Percentiles rank a stretch among this genome's conserved stretches.
Conservation (phyloP, 2,888 invertebrate species). For the Cynaeus angustus region DNA sequence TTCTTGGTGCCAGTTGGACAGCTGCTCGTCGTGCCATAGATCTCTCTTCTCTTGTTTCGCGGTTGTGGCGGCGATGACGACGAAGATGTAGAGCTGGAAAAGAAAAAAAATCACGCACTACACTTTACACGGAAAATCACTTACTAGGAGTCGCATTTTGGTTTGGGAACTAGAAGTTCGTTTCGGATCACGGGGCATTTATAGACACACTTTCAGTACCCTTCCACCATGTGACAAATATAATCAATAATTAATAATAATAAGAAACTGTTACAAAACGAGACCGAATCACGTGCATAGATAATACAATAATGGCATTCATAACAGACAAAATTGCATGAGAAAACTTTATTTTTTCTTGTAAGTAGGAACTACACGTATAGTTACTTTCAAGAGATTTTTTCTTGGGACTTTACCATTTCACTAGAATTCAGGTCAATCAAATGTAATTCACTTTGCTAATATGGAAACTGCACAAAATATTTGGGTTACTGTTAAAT, state of each 20-base stretch:
- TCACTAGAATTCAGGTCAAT: conserved; percentile 4
- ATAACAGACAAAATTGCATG: too few relatives aligned
- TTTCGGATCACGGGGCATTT: conserved; percentile 15
- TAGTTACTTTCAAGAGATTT: conserved; percentile 31
- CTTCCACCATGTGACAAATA: conserved; percentile 9
- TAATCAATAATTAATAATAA: conserved; percentile 1
- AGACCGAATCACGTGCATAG: too few relatives aligned
- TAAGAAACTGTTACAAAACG: too few relatives aligned
- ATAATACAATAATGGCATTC: conserved; percentile 5
- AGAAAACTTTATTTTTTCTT: too few relatives aligned
- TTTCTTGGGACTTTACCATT: not conserved
- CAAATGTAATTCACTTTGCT: too few relatives aligned
- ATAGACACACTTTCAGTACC: conserved; percentile 38
- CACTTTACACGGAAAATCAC: not conserved
- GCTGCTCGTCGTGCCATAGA: conserved; percentile 32
- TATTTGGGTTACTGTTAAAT: conserved; percentile 4
- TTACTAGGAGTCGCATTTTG: conserved; percentile 1
- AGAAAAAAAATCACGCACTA: conserved; percentile 14
- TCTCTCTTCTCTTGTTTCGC: conserved; percentile 25
- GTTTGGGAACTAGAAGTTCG: conserved; percentile 21
- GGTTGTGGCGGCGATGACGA: conserved; percentile 1
- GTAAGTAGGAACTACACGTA: not conserved
- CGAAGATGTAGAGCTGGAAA: conserved; percentile 19
- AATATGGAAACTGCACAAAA: not conserved
- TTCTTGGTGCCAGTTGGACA: not conserved